Conservation (phyloP, 2,888 invertebrate genomes). For the Caenorhabditis panamensis region DNA sequence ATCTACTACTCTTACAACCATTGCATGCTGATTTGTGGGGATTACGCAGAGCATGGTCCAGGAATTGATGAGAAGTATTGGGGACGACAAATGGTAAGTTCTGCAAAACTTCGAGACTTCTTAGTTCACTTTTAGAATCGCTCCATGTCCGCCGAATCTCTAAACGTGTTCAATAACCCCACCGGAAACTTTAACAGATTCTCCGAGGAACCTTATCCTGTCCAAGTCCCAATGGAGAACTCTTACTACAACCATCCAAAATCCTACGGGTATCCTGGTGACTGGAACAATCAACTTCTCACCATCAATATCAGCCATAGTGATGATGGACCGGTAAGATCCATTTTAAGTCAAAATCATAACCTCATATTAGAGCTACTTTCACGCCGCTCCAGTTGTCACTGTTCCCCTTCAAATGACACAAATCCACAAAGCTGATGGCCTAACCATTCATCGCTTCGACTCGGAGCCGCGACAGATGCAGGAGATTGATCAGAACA, state of each 20-base stretch:
- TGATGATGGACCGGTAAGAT: slow-evolving; percentile 56
- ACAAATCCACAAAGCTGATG: slow-evolving; percentile 14
- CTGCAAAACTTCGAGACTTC: no score
- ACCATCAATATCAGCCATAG: slow-evolving; percentile 59
- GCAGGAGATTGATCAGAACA: slow-evolving; percentile 50
- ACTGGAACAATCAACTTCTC: slow-evolving; percentile 34
- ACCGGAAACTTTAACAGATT: slow-evolving; percentile 7
- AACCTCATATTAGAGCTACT: slow-evolving; percentile 34
- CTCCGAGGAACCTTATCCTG: slow-evolving; percentile 43
- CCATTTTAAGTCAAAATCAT: neutral
- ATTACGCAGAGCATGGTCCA: slow-evolving; percentile 65
- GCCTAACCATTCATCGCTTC: slow-evolving; percentile 56
- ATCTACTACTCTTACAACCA: slow-evolving; percentile 74
- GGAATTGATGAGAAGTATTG: slow-evolving; percentile 70
- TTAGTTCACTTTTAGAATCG: slow-evolving; percentile 49
- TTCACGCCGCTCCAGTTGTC: slow-evolving; percentile 37
- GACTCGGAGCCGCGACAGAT: slow-evolving; percentile 52
- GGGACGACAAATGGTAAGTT: slow-evolving; percentile 61
- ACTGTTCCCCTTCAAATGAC: slow-evolving; percentile 22
- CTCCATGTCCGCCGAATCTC: slow-evolving; percentile 58
- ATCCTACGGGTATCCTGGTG: slow-evolving; percentile 7
- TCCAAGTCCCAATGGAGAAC: slow-evolving; percentile 54
- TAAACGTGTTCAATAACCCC: slow-evolving; percentile 57
- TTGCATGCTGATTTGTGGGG: slow-evolving; percentile 75
- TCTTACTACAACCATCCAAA: slow-evolving; percentile 29